Evolutionary conservation across 2,888 invertebrate species (phyloP), one percentile per base, ranked within the genome.

Genomic region (Allophyes oxyacanthae): DNA sequence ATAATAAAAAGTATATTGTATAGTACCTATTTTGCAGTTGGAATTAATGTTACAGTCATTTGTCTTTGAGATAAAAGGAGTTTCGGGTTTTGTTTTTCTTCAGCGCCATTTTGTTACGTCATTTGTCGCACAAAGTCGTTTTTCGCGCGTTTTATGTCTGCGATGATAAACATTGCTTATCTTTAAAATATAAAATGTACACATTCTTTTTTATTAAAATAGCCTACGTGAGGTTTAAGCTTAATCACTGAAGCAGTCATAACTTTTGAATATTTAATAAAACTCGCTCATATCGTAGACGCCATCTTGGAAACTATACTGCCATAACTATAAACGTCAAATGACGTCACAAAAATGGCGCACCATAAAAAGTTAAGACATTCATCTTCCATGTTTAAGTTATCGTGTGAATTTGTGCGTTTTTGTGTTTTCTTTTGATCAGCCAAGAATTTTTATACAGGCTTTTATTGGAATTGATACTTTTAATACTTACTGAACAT

Each of bases 41-140:
- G 79, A 78, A 79, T 79, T 82, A 78, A 84, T 84, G 78, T 85
- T 83, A 79, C 78, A 78, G 77, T 82, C 81, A 81, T 85, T 83
- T 84, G 82, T 86, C 79, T 87, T 78, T 82, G 72, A 83, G 83
- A 82, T 84, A 77, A 82, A 81, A 78, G 58, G 74, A 73, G 55
- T 72, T 75, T 78, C 71, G 60, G 66, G 71, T 79, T 77, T 81
- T 75, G 75, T 78, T 83, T 72, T 72, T 49, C 57, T 58, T 56
- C 48, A 33, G 59, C 60, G 62, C 57, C 63, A 57, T 69, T 73
- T 68, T 71, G 75, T 71, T 62, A 71, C 51, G 64, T 69, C 63
- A 65, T 66, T 55, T 60, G 51, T 37, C 36, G 32, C 46, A 37
- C 26, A 37, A 49, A 44, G 38, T 51, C 38, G 30, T 62, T 62